A percentile compares a stretch with the other conserved stretches of the same genome.
Conservation (phyloP, 2,888 invertebrate species). For the Sminthurinus aureus region DNA sequence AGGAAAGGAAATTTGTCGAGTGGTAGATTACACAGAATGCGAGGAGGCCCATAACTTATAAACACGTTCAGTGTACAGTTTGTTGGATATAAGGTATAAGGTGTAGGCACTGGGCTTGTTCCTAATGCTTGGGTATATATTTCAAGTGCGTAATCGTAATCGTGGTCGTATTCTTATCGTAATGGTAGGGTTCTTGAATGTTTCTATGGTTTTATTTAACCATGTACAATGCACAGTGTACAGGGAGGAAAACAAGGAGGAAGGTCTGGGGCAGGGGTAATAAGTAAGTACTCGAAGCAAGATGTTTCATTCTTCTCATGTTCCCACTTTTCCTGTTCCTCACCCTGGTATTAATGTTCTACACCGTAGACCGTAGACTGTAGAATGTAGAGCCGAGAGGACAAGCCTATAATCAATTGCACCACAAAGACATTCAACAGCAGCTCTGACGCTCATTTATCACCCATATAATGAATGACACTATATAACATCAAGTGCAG, state of each 20-base stretch:
- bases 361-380: no score
- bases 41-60: no score
- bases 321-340: slow-evolving; percentile 14
- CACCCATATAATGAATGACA: slow-evolving; percentile 59
- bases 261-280: background rate
- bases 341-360: slow-evolving; percentile 26
- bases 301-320: background rate
- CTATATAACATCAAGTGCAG: slow-evolving; percentile 53
- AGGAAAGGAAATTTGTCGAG: no score
- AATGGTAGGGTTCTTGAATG: background rate
- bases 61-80: no score
- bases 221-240: background rate
- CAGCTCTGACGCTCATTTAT: slow-evolving; percentile 53
- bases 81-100: no score
- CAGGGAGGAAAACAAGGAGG: background rate
- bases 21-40: no score
- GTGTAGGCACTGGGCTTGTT: no score
- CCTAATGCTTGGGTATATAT: background rate
- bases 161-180: background rate
- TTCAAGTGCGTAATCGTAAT: slow-evolving; percentile 27
- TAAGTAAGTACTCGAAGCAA: background rate
- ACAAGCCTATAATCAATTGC: slow-evolving; percentile 44
- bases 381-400: background rate
- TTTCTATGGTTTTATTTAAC: background rate
- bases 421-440: slow-evolving; percentile 46